phyloP scores from a whole-genome alignment of 2,888 invertebrate genomes.

The Eupithecia dodoneata region DNA sequence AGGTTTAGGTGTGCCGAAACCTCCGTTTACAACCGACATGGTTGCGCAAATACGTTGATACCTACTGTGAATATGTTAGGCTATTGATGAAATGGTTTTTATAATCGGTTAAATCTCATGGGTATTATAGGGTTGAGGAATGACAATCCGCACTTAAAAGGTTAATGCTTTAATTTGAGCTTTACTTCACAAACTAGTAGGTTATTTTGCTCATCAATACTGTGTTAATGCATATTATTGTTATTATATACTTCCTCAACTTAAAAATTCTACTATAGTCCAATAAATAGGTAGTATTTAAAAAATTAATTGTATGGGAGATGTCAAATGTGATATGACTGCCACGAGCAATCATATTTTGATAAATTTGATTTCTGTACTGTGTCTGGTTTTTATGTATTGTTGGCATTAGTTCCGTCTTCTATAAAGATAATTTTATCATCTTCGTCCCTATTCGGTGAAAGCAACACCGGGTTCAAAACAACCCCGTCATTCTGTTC shows the following conservation, averaged over 20 bases:
- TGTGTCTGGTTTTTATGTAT: neutral
- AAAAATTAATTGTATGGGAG: neutral
- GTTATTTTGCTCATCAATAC: neutral
- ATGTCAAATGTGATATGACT: neutral
- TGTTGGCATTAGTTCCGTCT: conserved; percentile 43
- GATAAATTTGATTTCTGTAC: neutral
- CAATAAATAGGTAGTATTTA: neutral
- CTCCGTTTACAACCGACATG: conserved; percentile 43
- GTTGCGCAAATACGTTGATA: conserved; percentile 53
- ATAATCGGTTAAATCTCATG: conserved; percentile 15
- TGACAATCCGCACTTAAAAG: conserved; percentile 7
- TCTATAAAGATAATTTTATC: conserved; percentile 71
- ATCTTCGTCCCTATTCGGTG: conserved; percentile 65
- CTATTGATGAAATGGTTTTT: conserved; percentile 31
- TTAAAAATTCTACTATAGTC: neutral
- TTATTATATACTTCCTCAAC: neutral
- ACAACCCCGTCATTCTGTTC: conserved; percentile 52
- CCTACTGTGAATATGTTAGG: conserved; percentile 28
- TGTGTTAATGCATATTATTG: neutral
- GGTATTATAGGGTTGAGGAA: conserved; percentile 19
- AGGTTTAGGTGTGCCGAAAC: conserved; percentile 61
- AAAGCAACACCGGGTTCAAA: conserved; percentile 60
- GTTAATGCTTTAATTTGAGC: neutral
- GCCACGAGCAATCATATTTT: neutral
- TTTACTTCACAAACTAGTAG: neutral